Conservation (phyloP, 2,113 vertebrate species). For the Apteryx owenii region DNA sequence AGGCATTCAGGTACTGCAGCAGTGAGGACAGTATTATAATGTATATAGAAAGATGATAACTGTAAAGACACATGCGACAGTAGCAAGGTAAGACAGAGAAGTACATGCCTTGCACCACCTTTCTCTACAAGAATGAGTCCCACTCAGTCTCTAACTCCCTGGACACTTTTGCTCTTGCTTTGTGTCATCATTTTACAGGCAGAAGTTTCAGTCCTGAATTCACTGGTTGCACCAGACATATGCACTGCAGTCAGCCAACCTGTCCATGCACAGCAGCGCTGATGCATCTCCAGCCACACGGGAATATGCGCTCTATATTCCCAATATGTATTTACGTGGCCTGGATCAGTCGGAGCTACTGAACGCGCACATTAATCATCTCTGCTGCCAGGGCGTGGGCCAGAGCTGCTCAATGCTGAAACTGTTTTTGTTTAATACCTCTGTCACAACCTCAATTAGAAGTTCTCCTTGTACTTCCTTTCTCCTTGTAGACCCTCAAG, state of each 20-base stretch:
- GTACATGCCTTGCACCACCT: not conserved
- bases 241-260: accelerated
- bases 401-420: not conserved
- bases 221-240: accelerated
- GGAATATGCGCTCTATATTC: accelerated
- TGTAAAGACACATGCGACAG: not conserved
- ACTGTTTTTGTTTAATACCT: not conserved
- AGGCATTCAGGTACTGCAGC: not conserved
- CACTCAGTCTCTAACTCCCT: not conserved
- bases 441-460: not conserved
- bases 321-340: not conserved
- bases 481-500: not conserved
- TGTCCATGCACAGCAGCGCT: not conserved
- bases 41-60: not conserved
- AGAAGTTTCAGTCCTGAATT: not conserved
- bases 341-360: not conserved
- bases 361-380: accelerated
- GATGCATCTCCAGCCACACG: accelerated
- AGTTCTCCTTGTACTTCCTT: not conserved
- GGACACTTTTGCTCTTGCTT: accelerated
- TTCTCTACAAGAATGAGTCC: not conserved
- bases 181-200: not conserved
- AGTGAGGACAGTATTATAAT: not conserved
- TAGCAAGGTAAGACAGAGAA: not conserved
- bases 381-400: not conserved